A percentile compares a stretch with the other conserved stretches of the same genome.
Conservation (phyloP, 2,888 invertebrate species). For the Drosophila robusta region DNA sequence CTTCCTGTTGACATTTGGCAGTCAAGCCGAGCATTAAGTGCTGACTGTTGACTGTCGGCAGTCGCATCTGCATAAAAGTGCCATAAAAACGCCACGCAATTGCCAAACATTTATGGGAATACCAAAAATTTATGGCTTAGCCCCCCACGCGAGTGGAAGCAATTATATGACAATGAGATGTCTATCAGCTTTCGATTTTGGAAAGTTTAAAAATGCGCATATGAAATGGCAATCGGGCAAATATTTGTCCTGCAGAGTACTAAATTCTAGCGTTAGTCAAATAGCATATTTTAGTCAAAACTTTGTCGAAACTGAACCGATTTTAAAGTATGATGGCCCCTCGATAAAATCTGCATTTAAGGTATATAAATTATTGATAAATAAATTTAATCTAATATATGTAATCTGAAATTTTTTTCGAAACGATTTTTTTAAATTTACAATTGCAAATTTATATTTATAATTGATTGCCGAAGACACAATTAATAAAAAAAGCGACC, state of each 20-base stretch:
- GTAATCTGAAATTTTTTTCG: too few species aligned
- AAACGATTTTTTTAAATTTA: too few species aligned
- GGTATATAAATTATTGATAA: too few species aligned
- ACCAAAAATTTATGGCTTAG: constrained; percentile 39
- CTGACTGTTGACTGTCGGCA: constrained; percentile 53
- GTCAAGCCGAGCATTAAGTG: constrained; percentile 46
- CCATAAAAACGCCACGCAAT: constrained; percentile 74
- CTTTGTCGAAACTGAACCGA: too few species aligned
- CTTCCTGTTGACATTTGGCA: constrained; percentile 72
- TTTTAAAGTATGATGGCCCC: too few species aligned
- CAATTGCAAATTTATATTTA: too few species aligned
- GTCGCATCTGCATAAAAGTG: constrained; percentile 75
- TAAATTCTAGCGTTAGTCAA: too few species aligned
- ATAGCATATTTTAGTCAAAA: too few species aligned
- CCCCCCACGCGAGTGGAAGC: constrained; percentile 15
- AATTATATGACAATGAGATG: constrained; percentile 49
- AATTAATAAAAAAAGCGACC: too few species aligned
- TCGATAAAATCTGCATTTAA: too few species aligned
- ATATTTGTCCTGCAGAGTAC: background rate
- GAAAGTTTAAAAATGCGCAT: background rate
- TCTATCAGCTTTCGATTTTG: constrained; percentile 3
- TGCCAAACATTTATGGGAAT: constrained; percentile 68
- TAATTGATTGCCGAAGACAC: too few species aligned
- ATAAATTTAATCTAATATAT: too few species aligned
- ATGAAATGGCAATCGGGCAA: background rate